A percentile compares a stretch with the other conserved stretches of the same genome.
phyloP scores from a whole-genome alignment of 2,113 vertebrate species.

The Butorides virescens region DNA sequence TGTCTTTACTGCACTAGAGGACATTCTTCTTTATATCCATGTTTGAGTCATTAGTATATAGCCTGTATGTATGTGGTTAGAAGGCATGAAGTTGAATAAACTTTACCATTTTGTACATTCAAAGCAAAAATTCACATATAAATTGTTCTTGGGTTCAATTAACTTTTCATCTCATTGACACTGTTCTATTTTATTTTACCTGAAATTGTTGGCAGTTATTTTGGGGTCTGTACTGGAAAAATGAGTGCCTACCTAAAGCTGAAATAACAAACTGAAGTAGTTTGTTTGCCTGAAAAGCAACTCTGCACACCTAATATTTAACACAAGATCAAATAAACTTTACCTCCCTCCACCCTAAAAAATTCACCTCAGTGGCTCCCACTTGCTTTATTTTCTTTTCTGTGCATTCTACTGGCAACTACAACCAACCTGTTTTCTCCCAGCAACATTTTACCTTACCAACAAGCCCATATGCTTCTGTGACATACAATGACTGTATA shows the following conservation, averaged over 20 bases:
- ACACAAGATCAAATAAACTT: neutral
- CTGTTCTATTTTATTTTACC: neutral
- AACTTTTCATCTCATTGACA: neutral
- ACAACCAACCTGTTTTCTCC: neutral
- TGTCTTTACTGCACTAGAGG: neutral
- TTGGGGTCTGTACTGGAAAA: neutral
- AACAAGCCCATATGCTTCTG: neutral
- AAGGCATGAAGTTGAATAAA: neutral
- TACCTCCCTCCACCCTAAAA: neutral
- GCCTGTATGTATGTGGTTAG: neutral
- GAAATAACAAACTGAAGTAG: neutral
- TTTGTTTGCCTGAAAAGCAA: neutral
- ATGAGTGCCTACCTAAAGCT: neutral
- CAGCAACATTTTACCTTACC: neutral
- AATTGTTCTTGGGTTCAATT: neutral
- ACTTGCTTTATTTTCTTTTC: neutral
- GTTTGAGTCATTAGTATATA: neutral
- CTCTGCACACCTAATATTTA: neutral
- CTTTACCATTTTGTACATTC: neutral
- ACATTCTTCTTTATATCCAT: neutral
- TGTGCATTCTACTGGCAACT: neutral
- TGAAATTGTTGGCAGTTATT: neutral
- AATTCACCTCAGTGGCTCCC: neutral
- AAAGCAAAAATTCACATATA: neutral
- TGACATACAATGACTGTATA: neutral